phyloP scores from a whole-genome alignment of 2,888 invertebrate species.

The Drosophila anceps region DNA sequence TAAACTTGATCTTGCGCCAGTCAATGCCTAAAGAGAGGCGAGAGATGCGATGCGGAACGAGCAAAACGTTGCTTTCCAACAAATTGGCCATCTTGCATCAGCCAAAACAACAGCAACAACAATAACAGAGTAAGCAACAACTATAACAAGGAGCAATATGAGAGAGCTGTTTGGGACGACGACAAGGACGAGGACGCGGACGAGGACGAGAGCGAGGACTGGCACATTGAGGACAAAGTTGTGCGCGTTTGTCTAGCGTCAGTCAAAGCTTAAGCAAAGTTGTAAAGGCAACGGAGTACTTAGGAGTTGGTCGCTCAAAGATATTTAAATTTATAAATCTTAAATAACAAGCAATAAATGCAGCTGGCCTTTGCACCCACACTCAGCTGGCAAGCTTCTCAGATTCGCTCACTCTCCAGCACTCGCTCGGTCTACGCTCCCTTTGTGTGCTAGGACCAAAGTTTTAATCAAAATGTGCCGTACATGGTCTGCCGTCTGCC shows the following conservation, averaged over 20 bases:
- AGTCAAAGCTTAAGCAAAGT: conserved; percentile 76
- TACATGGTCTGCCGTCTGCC: conserved; percentile 43
- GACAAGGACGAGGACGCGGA: neutral
- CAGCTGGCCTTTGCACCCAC: conserved; percentile 39
- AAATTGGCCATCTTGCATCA: conserved; percentile 49
- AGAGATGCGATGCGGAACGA: neutral
- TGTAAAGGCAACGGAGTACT: conserved; percentile 64
- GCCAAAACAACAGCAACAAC: conserved; percentile 43
- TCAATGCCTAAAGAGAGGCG: conserved; percentile 15
- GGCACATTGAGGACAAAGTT: conserved; percentile 69
- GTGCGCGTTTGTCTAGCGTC: conserved; percentile 69
- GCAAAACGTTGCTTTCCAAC: conserved; percentile 28
- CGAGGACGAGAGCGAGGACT: neutral
- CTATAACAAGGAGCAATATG: conserved; percentile 17
- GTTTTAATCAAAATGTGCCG: conserved; percentile 75
- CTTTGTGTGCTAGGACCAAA: conserved; percentile 36
- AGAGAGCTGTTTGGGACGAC: conserved; percentile 13
- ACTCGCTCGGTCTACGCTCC: too few relatives aligned
- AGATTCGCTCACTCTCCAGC: neutral
- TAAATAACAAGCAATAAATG: conserved; percentile 79
- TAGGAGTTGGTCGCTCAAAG: conserved; percentile 74
- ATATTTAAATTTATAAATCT: conserved; percentile 79
- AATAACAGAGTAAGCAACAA: conserved; percentile 1
- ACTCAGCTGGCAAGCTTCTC: conserved; percentile 2
- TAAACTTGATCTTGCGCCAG: conserved; percentile 72